Percentiles rank a stretch among this genome's conserved stretches.
These are phyloP conservation scores for Danio choprae DNA, from an alignment of 2,797 vertebrate species.

Conservation along the genomic window DNA sequence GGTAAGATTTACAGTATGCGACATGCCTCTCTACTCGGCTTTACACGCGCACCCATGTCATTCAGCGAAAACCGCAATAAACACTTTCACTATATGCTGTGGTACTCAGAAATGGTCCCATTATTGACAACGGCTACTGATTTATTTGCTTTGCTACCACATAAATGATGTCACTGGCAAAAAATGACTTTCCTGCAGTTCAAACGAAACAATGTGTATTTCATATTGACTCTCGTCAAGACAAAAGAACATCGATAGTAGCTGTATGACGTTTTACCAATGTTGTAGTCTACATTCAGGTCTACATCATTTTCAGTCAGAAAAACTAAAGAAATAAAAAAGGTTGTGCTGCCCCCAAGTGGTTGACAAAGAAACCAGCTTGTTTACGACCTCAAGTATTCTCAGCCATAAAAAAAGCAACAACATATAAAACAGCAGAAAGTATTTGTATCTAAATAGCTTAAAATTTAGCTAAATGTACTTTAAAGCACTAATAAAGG, in stretches of 20 bases:
- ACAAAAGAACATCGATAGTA: neutral
- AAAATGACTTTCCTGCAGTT: neutral
- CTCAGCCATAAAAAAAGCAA: too few species aligned
- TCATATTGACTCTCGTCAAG: neutral
- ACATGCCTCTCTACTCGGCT: conserved; percentile 23
- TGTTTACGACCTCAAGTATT: too few species aligned
- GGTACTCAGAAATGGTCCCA: neutral
- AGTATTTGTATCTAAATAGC: too few species aligned
- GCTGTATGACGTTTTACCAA: neutral
- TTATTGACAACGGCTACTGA: neutral
- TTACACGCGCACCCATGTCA: neutral
- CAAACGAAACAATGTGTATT: neutral
- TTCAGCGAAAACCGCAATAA: conserved; percentile 3
- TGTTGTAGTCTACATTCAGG: neutral
- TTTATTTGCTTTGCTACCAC: too few species aligned
- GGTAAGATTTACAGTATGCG: conserved; percentile 68
- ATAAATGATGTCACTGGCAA: neutral
- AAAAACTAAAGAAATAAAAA: neutral
- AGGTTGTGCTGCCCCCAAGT: conserved; percentile 52
- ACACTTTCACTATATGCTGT: conserved; percentile 9
- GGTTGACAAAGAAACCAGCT: neutral
- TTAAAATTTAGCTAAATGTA: too few species aligned
- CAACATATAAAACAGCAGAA: too few species aligned
- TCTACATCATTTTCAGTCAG: neutral
- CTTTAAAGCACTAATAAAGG: too few species aligned